These are phyloP conservation scores for Haliclystus octoradiatus DNA, from an alignment of 30 jellyfish, hydroid and myxozoan species.

Conservation along the genomic window DNA sequence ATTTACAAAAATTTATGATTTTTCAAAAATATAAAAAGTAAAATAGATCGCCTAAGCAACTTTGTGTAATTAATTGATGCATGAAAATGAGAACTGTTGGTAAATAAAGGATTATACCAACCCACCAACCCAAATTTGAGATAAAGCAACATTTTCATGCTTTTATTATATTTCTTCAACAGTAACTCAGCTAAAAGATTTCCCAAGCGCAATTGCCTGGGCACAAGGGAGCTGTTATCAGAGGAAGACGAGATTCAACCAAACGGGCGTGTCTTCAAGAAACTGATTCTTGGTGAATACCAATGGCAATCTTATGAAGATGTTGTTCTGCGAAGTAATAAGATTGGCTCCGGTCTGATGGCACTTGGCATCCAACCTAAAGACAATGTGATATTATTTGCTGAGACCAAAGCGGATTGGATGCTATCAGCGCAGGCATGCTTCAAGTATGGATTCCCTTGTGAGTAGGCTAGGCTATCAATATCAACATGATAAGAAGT, in stretches of 20 bases:
- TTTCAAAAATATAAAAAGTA: no score
- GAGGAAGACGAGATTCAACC: conserved; percentile 95
- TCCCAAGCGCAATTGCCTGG: conserved; percentile 64
- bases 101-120: no score
- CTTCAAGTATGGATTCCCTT: conserved; percentile 66
- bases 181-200: conserved; percentile 23
- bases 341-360: conserved; percentile 62
- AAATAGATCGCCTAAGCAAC: no score
- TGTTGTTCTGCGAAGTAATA: conserved; percentile 36
- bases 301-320: conserved; percentile 69
- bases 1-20: no score
- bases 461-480: no score
- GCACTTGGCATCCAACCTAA: conserved; percentile 71
- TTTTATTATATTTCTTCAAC: neutral
- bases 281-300: conserved; percentile 83
- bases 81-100: no score
- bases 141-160: no score
- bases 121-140: no score
- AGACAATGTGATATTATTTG: conserved; percentile 64
- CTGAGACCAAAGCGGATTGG: conserved; percentile 97
- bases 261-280: conserved; percentile 81
- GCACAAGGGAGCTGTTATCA: conserved; percentile 82
- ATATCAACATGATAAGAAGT: no score
- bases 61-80: no score
- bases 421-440: conserved; percentile 86